Evolutionary conservation across 2,888 invertebrate species (phyloP).

Genomic region (Thereva nobilitata): DNA sequence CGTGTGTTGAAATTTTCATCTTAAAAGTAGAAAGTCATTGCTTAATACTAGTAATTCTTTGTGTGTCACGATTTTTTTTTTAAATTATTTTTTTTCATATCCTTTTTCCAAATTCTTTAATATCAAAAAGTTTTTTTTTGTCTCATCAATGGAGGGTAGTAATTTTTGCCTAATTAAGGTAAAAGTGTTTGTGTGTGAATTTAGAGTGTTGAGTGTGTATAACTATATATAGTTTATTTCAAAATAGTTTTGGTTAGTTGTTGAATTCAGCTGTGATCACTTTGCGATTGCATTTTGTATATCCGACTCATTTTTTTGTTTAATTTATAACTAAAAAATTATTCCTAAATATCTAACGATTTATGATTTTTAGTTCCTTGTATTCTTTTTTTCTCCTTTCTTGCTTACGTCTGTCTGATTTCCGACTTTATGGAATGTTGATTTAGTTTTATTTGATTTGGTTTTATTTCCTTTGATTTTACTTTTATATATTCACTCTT

Average conservation of each 20-base stretch:
- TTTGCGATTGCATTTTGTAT: too few species aligned
- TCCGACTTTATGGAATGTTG: too few species aligned
- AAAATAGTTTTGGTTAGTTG: background rate
- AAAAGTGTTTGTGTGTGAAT: conserved; percentile 3
- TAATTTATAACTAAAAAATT: too few species aligned
- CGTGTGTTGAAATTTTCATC: conserved; percentile 11
- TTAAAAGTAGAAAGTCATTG: conserved; percentile 19
- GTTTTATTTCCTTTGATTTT: too few species aligned
- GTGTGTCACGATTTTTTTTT: background rate
- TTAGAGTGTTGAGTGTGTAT: background rate
- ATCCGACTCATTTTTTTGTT: too few species aligned
- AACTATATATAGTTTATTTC: background rate
- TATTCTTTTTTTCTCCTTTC: too few species aligned
- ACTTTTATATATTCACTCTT: background rate
- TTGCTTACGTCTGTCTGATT: too few species aligned
- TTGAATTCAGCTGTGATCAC: too few species aligned
- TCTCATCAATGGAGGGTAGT: conserved; percentile 25
- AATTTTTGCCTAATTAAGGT: conserved; percentile 19
- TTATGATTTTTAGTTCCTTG: too few species aligned
- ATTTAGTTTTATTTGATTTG: too few species aligned
- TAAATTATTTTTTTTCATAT: background rate
- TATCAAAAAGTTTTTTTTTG: conserved; percentile 26
- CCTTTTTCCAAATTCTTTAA: conserved; percentile 1
- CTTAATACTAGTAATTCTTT: conserved; percentile 19
- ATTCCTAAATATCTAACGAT: too few species aligned